phyloP scores from a whole-genome alignment of 2,113 vertebrate species.

The Rhagologus leucostigma region DNA sequence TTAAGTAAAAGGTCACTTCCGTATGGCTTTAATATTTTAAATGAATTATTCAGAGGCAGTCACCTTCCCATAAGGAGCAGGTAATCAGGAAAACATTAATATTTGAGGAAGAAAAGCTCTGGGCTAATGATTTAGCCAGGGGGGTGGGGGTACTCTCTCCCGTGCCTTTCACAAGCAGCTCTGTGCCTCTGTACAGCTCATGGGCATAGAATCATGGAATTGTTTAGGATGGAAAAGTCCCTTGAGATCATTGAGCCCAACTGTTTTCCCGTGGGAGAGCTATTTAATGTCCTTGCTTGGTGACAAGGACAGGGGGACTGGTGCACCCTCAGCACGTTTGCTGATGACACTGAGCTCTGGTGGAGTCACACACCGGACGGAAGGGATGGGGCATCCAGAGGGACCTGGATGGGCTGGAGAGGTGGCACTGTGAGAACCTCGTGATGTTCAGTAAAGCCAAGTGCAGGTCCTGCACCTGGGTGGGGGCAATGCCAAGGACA shows the following conservation, averaged over 20 bases:
- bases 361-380: not conserved
- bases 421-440: not conserved
- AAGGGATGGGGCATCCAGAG: not conserved
- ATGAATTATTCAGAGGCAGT: not conserved
- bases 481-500: not conserved
- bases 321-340: not conserved
- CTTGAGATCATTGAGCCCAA: not conserved
- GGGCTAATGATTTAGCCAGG: not conserved
- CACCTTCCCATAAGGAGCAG: not conserved
- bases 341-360: not conserved
- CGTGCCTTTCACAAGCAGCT: not conserved
- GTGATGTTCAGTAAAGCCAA: rapidly evolving
- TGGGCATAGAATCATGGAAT: not conserved
- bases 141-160: not conserved
- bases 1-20: not conserved
- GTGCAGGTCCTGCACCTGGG: not conserved
- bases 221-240: not conserved
- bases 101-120: not conserved
- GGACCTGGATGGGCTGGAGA: not conserved
- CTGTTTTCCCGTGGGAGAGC: not conserved
- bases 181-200: not conserved
- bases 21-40: not conserved
- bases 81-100: not conserved
- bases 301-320: not conserved
- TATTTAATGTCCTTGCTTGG: not conserved